Percentiles rank a stretch among this genome's conserved stretches.
These are phyloP conservation scores for Pelodiscus sinensis DNA, from an alignment of 2,113 vertebrate genomes.

Conservation along the genomic window DNA sequence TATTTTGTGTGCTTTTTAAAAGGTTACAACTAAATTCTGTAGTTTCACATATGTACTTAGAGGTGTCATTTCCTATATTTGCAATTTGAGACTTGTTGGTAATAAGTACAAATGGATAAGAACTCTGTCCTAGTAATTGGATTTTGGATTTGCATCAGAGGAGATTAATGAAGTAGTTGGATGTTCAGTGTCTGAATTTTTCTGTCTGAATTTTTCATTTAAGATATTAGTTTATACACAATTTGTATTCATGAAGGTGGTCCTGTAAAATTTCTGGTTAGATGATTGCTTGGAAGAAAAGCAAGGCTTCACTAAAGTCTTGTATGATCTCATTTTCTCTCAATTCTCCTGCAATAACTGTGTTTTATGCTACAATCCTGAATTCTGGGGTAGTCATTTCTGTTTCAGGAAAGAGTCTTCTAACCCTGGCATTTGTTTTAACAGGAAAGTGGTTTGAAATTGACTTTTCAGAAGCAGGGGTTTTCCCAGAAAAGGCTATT, in stretches of 20 bases:
- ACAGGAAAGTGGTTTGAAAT: slow-evolving; percentile 97
- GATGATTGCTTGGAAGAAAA: not conserved
- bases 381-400: slow-evolving; percentile 34
- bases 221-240: not conserved
- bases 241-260: not conserved
- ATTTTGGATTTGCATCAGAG: not conserved
- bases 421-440: slow-evolving; percentile 73
- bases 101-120: not conserved
- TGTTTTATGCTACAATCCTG: slow-evolving; percentile 24
- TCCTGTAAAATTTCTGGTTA: not conserved
- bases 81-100: not conserved
- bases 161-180: not conserved
- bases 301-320: slow-evolving; percentile 1
- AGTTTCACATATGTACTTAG: not conserved
- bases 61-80: not conserved
- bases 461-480: slow-evolving; percentile 99
- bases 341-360: slow-evolving; percentile 26
- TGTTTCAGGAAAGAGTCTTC: slow-evolving; percentile 63
- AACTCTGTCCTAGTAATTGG: not conserved
- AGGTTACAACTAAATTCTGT: not conserved
- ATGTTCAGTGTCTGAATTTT: not conserved
- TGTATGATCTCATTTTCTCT: slow-evolving; percentile 15
- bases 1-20: slow-evolving; percentile 26
- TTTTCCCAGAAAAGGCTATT: slow-evolving; percentile 91
- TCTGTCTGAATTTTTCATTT: slow-evolving; percentile 6